phyloP scores from a whole-genome alignment of 2,888 invertebrate genomes.

The Clusia tigrina region DNA sequence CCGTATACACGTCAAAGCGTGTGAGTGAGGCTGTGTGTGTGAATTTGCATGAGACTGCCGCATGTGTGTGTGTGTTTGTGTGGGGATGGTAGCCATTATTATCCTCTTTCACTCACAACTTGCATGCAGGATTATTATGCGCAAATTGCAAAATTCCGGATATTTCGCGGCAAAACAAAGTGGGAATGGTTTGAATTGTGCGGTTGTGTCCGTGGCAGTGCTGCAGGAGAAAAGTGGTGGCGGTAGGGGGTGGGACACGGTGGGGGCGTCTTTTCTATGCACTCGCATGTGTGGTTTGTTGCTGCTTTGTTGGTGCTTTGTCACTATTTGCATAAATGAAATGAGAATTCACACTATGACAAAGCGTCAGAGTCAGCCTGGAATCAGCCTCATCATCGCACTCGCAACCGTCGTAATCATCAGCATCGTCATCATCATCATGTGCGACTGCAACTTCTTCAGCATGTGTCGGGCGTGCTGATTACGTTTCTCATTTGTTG shows the following conservation, averaged over 20 bases:
- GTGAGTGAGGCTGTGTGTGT: neutral
- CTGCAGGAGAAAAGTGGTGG: neutral
- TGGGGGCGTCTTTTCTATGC: neutral
- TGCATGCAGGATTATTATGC: conserved; percentile 48
- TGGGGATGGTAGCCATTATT: neutral
- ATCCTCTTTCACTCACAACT: neutral
- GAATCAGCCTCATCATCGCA: conserved; percentile 1
- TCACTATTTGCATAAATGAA: conserved; percentile 51
- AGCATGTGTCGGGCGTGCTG: neutral
- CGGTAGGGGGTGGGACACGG: neutral
- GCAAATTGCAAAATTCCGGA: conserved; percentile 55
- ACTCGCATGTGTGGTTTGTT: too few relatives aligned
- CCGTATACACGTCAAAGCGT: conserved; percentile 29
- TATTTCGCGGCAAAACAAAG: conserved; percentile 1
- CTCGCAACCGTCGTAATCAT: neutral
- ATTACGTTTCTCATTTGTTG: conserved; percentile 1
- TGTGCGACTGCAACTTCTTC: neutral
- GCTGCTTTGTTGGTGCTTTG: neutral
- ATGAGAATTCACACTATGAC: conserved; percentile 49
- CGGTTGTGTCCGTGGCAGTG: neutral
- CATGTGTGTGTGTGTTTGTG: too few relatives aligned
- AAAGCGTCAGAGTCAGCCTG: conserved; percentile 3
- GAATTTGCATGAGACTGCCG: neutral
- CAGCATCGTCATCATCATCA: neutral
- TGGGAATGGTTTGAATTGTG: neutral